Conservation (phyloP, 2,113 vertebrate genomes). For the Coturnix japonica region DNA sequence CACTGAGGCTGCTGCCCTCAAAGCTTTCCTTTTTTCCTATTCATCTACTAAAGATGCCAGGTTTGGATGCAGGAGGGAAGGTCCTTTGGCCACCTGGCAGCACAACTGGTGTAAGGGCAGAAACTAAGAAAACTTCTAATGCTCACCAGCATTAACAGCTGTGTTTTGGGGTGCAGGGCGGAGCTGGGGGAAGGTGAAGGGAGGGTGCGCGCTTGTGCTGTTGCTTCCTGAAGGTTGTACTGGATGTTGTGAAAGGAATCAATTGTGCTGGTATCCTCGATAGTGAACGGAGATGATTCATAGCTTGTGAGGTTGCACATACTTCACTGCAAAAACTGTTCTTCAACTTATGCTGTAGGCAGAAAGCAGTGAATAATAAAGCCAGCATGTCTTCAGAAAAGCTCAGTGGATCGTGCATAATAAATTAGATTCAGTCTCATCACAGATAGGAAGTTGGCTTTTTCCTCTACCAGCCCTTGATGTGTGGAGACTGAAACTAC, state of each 20-base stretch:
- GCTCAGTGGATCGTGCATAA: not conserved
- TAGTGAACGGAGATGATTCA: not conserved
- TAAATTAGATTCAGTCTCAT: not conserved
- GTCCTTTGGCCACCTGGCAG: not conserved
- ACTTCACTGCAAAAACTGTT: not conserved
- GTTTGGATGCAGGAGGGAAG: not conserved
- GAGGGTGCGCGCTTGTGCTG: rapidly evolving
- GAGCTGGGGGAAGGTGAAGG: not conserved
- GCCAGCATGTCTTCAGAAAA: not conserved
- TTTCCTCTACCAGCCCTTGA: not conserved
- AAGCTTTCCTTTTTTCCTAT: not conserved
- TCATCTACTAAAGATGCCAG: not conserved
- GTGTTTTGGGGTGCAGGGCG: not conserved
- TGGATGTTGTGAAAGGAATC: not conserved
- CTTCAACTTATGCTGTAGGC: not conserved
- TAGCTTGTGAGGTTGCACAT: rapidly evolving
- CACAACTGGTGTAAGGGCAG: rapidly evolving
- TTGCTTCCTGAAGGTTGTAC: not conserved
- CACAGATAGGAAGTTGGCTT: not conserved
- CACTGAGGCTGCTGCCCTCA: not conserved
- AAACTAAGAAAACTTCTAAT: not conserved
- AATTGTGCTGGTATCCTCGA: not conserved
- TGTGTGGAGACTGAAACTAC: not conserved
- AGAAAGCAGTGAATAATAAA: not conserved
- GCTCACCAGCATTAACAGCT: rapidly evolving